These are phyloP conservation scores for Raja brachyura DNA, from an alignment of 2,113 vertebrate species.

Conservation along the genomic window DNA sequence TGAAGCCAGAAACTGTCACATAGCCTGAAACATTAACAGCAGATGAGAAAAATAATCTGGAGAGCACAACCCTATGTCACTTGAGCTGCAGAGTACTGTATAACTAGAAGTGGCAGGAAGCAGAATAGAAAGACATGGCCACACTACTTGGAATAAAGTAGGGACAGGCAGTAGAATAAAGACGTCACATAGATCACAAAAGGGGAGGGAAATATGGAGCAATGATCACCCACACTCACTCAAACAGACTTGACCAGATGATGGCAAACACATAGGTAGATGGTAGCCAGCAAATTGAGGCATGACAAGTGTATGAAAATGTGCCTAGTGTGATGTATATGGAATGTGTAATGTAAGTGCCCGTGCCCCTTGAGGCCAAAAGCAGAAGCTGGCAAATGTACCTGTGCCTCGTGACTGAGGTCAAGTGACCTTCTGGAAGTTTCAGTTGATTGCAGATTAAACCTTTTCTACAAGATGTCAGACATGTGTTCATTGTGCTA, in stretches of 20 bases:
- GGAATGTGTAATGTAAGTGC: too few species aligned
- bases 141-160: neutral
- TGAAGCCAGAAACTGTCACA: conserved; percentile 64
- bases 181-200: neutral
- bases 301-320: neutral
- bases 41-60: neutral
- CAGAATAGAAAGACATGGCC: neutral
- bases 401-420: too few species aligned
- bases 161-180: neutral
- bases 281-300: neutral
- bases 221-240: neutral
- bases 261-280: neutral
- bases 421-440: too few species aligned
- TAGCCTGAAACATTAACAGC: conserved; percentile 62
- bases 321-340: neutral
- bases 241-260: neutral
- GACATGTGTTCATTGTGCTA: too few species aligned
- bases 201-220: neutral
- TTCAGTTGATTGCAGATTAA: too few species aligned
- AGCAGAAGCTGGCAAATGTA: too few species aligned
- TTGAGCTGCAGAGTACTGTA: neutral
- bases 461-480: too few species aligned
- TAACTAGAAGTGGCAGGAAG: neutral
- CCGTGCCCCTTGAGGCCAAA: too few species aligned
- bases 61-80: neutral